A percentile compares a stretch with the other conserved stretches of the same genome.
Conservation (phyloP, 2,888 invertebrate species). For the Eucriotettix oculatus region DNA sequence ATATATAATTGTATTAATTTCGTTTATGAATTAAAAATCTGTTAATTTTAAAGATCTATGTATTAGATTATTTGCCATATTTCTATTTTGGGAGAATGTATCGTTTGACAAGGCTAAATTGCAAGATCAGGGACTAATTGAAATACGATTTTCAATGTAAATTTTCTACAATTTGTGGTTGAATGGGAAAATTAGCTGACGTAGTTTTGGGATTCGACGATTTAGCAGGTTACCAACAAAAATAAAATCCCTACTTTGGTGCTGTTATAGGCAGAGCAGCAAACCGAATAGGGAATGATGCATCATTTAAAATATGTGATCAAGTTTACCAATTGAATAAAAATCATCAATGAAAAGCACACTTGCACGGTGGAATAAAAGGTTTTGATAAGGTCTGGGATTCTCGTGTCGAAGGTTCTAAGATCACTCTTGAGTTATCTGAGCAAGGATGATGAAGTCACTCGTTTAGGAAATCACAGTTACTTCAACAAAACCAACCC, state of each 20-base stretch:
- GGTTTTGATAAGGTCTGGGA: constrained; percentile 77
- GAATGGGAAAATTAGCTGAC: constrained; percentile 57
- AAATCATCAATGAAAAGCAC: constrained; percentile 55
- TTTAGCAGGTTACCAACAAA: constrained; percentile 50
- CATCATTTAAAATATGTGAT: constrained; percentile 49
- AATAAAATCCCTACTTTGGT: constrained; percentile 70
- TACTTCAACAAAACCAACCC: constrained; percentile 58
- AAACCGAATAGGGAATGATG: constrained; percentile 54
- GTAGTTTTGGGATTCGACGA: constrained; percentile 69
- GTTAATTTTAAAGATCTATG: too few species aligned
- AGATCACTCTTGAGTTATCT: constrained; percentile 44
- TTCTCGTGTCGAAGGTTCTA: constrained; percentile 37
- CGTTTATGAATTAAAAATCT: too few species aligned
- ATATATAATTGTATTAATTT: too few species aligned
- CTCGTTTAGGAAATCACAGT: constrained; percentile 61
- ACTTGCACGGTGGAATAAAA: constrained; percentile 67
- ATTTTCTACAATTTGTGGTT: too few species aligned
- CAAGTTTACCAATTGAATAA: constrained; percentile 48
- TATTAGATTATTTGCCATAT: too few species aligned
- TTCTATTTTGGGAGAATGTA: too few species aligned
- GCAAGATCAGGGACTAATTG: too few species aligned
- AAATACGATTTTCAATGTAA: too few species aligned
- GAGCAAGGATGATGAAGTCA: constrained; percentile 61
- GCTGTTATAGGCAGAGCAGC: constrained; percentile 75
- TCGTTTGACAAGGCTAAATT: too few species aligned